Conservation (phyloP, 1,140 invertebrate species). For the Penaeus vannamei region DNA sequence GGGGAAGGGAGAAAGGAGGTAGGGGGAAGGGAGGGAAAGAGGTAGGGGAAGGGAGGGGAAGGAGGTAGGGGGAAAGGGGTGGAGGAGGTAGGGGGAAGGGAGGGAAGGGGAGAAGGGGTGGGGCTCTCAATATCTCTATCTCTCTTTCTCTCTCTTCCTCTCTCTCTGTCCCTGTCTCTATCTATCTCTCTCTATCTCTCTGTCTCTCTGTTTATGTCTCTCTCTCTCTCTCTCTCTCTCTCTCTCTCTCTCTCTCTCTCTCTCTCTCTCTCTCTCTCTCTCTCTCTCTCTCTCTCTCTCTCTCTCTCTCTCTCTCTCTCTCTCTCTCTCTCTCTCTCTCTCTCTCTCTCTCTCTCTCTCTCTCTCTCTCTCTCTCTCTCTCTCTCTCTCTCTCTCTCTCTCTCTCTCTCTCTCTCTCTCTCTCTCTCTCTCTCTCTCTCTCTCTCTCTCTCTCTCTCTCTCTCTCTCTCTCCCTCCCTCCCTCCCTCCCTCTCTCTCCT, state of each 20-base stretch:
- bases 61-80: too few relatives aligned
- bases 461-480: not conserved
- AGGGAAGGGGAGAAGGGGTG: too few relatives aligned
- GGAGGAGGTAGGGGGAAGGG: too few relatives aligned
- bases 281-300: not conserved
- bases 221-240: conserved; percentile 8
- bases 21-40: too few relatives aligned
- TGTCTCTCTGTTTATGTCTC: not conserved
- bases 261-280: not conserved
- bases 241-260: not conserved
- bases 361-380: not conserved
- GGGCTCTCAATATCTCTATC: too few relatives aligned
- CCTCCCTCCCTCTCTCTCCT: not conserved
- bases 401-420: conserved; percentile 8
- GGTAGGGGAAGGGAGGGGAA: too few relatives aligned
- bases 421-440: not conserved
- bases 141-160: too few relatives aligned
- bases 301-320: not conserved
- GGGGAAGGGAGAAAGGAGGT: not conserved
- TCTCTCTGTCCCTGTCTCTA: too few relatives aligned
- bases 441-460: not conserved
- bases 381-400: not conserved
- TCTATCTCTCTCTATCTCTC: too few relatives aligned
- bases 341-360: not conserved
- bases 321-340: too few relatives aligned